Conservation (phyloP, 2,797 vertebrate species). For the Bryconaethiops microstoma region DNA sequence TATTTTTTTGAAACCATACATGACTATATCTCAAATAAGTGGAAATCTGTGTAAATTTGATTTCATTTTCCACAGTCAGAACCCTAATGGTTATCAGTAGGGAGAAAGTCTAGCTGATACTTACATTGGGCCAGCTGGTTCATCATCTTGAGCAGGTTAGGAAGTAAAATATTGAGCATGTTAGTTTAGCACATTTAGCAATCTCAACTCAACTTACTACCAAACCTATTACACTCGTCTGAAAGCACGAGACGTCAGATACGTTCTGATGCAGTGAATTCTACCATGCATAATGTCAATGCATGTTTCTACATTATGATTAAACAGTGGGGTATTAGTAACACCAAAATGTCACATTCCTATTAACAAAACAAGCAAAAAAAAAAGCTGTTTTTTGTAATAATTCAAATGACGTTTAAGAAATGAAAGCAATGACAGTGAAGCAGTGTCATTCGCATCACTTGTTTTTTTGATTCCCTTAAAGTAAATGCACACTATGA, state of each 20-base stretch:
- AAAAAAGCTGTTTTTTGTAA: neutral
- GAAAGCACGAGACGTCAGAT: conserved; percentile 21
- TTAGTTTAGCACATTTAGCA: conserved; percentile 56
- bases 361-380: conserved; percentile 7
- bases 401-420: conserved; percentile 21
- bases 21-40: too few relatives aligned
- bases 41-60: too few relatives aligned
- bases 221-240: neutral
- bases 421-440: conserved; percentile 20
- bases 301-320: neutral
- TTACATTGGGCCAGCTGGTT: conserved; percentile 96
- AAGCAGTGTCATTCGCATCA: neutral
- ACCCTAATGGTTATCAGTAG: neutral
- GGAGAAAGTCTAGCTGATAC: conserved; percentile 59
- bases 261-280: conserved; percentile 32
- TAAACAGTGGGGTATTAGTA: neutral
- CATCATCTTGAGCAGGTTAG: conserved; percentile 85
- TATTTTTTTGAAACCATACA: too few relatives aligned
- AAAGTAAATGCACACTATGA: neutral
- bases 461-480: conserved; percentile 11
- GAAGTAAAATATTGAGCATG: conserved; percentile 64
- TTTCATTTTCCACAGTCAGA: neutral
- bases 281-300: conserved; percentile 28
- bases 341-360: conserved; percentile 11
- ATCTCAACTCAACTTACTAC: conserved; percentile 14